A percentile compares a stretch with the other conserved stretches of the same genome.
phyloP scores from a whole-genome alignment of 2,888 invertebrate genomes.

The Drosophila pegasa region DNA sequence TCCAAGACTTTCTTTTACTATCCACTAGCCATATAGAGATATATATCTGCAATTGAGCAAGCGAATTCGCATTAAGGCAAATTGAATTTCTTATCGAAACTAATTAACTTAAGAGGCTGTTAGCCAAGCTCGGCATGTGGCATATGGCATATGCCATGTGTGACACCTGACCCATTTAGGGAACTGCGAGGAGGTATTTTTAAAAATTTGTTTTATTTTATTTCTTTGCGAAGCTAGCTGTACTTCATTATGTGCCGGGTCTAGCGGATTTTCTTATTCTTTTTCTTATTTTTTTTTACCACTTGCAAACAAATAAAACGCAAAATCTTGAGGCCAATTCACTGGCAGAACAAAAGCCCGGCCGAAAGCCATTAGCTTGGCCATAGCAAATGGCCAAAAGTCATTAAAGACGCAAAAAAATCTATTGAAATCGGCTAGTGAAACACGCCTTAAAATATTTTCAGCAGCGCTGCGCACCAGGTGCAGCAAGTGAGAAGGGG shows the following conservation, averaged over 20 bases:
- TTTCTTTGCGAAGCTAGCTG: constrained; percentile 27
- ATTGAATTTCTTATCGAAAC: constrained; percentile 14
- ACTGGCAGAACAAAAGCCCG: constrained; percentile 66
- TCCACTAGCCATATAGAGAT: background rate
- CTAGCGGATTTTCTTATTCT: constrained; percentile 37
- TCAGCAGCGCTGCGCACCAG: constrained; percentile 29
- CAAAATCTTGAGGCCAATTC: constrained; percentile 40
- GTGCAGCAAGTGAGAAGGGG: constrained; percentile 10
- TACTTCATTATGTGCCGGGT: constrained; percentile 24
- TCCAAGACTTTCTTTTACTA: background rate
- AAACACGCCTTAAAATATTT: constrained; percentile 71
- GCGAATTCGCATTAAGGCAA: background rate
- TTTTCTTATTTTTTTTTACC: constrained; percentile 13
- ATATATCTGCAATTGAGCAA: background rate
- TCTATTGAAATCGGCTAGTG: constrained; percentile 66
- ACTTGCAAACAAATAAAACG: constrained; percentile 24
- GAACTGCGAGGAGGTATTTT: constrained; percentile 23
- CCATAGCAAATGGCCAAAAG: constrained; percentile 59
- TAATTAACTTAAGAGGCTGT: constrained; percentile 27
- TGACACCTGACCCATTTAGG: constrained; percentile 46
- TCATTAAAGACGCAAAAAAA: constrained; percentile 70
- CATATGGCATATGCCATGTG: constrained; percentile 11
- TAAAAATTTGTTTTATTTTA: background rate
- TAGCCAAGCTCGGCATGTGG: constrained; percentile 25
- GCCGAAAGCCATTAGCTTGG: constrained; percentile 59